These are phyloP conservation scores for Spea bombifrons DNA, from an alignment of 2,113 vertebrate species.

Conservation along the genomic window DNA sequence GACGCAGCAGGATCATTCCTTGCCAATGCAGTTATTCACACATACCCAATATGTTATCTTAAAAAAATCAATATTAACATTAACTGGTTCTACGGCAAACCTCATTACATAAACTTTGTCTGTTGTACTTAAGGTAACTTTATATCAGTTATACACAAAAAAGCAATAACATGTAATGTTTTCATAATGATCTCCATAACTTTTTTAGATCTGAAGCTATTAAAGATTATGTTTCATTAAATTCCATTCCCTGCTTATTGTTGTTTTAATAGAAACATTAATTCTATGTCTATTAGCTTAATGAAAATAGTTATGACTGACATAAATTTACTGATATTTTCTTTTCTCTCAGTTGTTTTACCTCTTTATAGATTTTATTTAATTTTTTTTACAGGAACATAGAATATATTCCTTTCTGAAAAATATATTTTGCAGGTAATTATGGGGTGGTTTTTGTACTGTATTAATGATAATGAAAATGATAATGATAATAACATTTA, in stretches of 20 bases:
- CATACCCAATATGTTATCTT: conserved; percentile 45
- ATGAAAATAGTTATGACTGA: conserved; percentile 2
- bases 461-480: neutral
- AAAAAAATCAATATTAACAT: conserved; percentile 55
- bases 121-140: conserved; percentile 56
- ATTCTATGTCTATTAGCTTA: conserved; percentile 48
- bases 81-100: conserved; percentile 56
- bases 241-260: conserved; percentile 42
- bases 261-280: conserved; percentile 56
- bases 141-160: conserved; percentile 55
- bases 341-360: conserved; percentile 11
- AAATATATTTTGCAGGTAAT: conserved; percentile 6
- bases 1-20: conserved; percentile 45
- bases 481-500: neutral
- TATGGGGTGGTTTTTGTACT: neutral
- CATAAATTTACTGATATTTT: conserved; percentile 5
- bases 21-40: conserved; percentile 45
- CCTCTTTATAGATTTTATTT: conserved; percentile 14
- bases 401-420: neutral
- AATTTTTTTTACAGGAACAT: neutral
- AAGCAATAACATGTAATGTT: conserved; percentile 50
- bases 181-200: conserved; percentile 55
- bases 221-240: conserved; percentile 50
- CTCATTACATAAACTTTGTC: conserved; percentile 58
- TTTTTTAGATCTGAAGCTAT: conserved; percentile 50